phyloP scores from a whole-genome alignment of 1,140 invertebrate species.

The Drosophila nasuta region DNA sequence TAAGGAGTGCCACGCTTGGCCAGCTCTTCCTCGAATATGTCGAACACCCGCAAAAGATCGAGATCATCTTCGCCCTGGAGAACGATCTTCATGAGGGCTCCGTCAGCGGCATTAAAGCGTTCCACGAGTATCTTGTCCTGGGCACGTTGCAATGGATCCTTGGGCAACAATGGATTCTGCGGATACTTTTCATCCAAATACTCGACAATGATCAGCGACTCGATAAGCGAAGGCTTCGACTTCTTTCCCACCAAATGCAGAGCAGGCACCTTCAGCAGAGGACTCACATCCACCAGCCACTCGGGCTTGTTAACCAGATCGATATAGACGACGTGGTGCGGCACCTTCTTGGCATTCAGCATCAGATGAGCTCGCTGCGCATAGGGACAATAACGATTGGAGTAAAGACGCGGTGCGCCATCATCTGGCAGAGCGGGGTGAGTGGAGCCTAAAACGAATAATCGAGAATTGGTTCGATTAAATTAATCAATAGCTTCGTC shows the following conservation, averaged over 20 bases:
- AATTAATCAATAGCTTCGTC: conserved; percentile 6
- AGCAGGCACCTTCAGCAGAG: conserved; percentile 91
- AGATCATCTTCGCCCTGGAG: conserved; percentile 9
- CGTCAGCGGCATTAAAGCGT: conserved; percentile 85
- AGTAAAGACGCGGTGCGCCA: conserved; percentile 92
- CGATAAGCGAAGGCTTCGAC: conserved; percentile 87
- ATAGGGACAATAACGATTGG: conserved; percentile 95
- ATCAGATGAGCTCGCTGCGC: conserved; percentile 93
- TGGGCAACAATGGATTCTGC: conserved; percentile 88
- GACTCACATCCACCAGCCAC: conserved; percentile 90
- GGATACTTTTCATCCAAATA: conserved; percentile 93
- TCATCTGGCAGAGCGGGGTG: conserved; percentile 86
- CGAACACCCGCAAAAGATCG: conserved; percentile 85
- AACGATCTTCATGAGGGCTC: conserved; percentile 46
- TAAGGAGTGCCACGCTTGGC: conserved; percentile 87
- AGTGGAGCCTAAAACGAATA: conserved; percentile 86
- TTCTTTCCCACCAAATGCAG: conserved; percentile 89
- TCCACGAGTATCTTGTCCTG: conserved; percentile 92
- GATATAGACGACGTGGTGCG: conserved; percentile 92
- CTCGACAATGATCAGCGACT: conserved; percentile 92
- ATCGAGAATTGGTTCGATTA: background rate
- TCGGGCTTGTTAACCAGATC: conserved; percentile 93
- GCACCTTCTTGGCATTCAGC: conserved; percentile 92
- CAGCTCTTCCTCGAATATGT: conserved; percentile 89
- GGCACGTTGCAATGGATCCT: conserved; percentile 90